phyloP scores from a whole-genome alignment of 2,888 invertebrate genomes.

The Corythucha ciliata region DNA sequence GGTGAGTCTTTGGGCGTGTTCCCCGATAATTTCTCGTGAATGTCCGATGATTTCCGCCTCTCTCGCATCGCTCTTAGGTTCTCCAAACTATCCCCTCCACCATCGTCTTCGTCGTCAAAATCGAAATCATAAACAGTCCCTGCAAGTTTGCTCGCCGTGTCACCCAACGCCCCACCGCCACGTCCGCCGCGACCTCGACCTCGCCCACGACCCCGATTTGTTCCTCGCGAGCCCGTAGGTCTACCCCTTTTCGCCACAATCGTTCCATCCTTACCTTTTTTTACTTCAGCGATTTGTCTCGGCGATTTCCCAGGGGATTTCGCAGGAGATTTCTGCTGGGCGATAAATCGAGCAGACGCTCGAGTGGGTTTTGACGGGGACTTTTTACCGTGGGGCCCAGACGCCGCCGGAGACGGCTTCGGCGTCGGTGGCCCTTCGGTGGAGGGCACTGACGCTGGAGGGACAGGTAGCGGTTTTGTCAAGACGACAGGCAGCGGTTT shows the following conservation, averaged over 20 bases:
- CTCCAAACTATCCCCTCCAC: constrained; percentile 53
- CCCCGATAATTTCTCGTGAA: constrained; percentile 51
- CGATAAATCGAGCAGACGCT: constrained; percentile 54
- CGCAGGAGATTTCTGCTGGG: constrained; percentile 56
- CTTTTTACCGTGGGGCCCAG: constrained; percentile 46
- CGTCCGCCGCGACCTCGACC: constrained; percentile 42
- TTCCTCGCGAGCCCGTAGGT: constrained; percentile 42
- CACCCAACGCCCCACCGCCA: constrained; percentile 47
- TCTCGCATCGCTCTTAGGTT: constrained; percentile 71
- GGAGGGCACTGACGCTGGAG: constrained; percentile 26
- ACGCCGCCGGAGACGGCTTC: too few relatives aligned
- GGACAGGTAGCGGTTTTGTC: too few relatives aligned
- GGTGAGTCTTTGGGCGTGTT: constrained; percentile 49
- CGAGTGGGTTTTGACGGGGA: constrained; percentile 50
- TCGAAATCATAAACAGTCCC: constrained; percentile 82
- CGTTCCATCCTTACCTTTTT: constrained; percentile 28
- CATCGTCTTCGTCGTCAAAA: constrained; percentile 70
- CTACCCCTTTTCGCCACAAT: constrained; percentile 29
- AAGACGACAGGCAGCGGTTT: too few relatives aligned
- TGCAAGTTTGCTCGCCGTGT: constrained; percentile 68
- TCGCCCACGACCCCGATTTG: constrained; percentile 40
- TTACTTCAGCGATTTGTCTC: constrained; percentile 33
- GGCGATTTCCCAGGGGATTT: constrained; percentile 63
- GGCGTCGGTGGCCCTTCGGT: constrained; percentile 31
- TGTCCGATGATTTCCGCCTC: constrained; percentile 62